These are phyloP conservation scores for Rhagophthalmus giganteus DNA, from an alignment of 2,888 invertebrate species.

Conservation along the genomic window DNA sequence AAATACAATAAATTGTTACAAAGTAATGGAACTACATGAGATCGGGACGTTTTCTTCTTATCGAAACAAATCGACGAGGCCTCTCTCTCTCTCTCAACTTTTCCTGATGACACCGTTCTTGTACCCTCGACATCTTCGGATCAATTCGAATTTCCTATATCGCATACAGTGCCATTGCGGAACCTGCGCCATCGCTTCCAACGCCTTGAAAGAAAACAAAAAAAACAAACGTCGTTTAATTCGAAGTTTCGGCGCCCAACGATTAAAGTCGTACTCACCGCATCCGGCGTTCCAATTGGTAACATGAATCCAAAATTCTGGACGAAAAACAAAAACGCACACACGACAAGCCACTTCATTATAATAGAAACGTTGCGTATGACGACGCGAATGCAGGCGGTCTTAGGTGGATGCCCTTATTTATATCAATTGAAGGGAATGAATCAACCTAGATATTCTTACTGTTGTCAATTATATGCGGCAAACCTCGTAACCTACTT, in stretches of 20 bases:
- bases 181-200: constrained; percentile 74
- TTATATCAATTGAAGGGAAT: constrained; percentile 30
- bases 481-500: constrained; percentile 31
- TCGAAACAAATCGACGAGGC: neutral
- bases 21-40: neutral
- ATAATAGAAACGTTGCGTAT: constrained; percentile 4
- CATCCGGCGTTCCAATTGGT: constrained; percentile 37
- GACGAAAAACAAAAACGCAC: constrained; percentile 11
- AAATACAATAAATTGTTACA: neutral
- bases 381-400: constrained; percentile 7
- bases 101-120: constrained; percentile 57
- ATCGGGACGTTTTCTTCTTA: constrained; percentile 7
- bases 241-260: too few species aligned
- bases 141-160: constrained; percentile 77
- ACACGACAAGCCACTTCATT: constrained; percentile 26
- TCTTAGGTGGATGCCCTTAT: constrained; percentile 29
- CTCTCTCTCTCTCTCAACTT: constrained; percentile 1
- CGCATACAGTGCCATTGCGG: constrained; percentile 86
- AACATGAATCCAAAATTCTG: constrained; percentile 13
- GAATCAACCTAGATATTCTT: constrained; percentile 28
- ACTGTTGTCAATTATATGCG: constrained; percentile 17
- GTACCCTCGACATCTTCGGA: constrained; percentile 77
- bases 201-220: constrained; percentile 63
- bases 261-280: too few species aligned
- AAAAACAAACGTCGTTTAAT: too few species aligned